A percentile compares a stretch with the other conserved stretches of the same genome.
Evolutionary conservation across 1,140 invertebrate genomes (phyloP).

Genomic region (Cotesia glomerata): DNA sequence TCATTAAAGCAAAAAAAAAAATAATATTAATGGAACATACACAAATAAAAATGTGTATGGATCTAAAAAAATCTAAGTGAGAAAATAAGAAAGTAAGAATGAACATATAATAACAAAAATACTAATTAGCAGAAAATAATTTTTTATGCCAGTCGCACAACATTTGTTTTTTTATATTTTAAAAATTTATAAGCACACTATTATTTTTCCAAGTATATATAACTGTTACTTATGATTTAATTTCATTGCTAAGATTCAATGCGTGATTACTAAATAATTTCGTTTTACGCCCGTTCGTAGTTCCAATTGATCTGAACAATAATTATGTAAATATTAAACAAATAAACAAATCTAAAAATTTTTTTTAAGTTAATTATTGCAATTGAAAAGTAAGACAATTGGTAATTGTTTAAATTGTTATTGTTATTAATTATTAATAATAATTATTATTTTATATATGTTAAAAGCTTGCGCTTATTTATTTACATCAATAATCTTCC

Average conservation of each 20-base stretch:
- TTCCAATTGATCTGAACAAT: slow-evolving; percentile 18
- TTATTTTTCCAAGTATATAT: no score
- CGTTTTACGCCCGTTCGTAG: slow-evolving; percentile 18
- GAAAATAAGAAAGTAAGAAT: neutral
- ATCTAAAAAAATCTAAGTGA: neutral
- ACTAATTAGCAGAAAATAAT: neutral
- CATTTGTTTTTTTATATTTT: neutral
- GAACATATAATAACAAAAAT: neutral
- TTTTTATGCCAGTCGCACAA: slow-evolving; percentile 18
- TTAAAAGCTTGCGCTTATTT: neutral
- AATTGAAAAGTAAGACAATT: neutral
- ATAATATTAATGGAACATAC: neutral
- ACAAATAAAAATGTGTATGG: slow-evolving; percentile 7
- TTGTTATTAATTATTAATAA: neutral
- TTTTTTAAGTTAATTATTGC: neutral
- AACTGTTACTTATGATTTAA: neutral
- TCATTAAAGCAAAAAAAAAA: slow-evolving; percentile 22
- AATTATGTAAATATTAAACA: slow-evolving; percentile 9
- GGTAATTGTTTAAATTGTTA: neutral
- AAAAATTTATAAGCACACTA: neutral
- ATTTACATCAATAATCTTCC: neutral
- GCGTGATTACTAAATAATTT: neutral
- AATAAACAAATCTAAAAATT: neutral
- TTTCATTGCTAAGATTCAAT: no score
- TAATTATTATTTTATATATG: slow-evolving; percentile 5